phyloP scores from a whole-genome alignment of 1,140 invertebrate genomes.

The Bombyx mandarina region DNA sequence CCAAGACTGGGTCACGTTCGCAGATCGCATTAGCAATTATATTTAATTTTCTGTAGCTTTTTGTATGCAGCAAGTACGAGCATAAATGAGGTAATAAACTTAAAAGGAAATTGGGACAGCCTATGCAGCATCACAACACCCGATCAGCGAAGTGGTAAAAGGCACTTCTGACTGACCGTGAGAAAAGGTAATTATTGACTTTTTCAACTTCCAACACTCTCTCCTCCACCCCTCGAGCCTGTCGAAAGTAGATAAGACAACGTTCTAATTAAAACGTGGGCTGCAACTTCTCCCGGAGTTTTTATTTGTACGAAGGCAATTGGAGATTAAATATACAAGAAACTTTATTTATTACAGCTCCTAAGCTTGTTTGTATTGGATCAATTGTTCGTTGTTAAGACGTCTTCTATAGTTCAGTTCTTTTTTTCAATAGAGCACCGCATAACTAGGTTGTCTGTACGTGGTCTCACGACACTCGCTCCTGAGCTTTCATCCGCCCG shows the following conservation, averaged over 20 bases:
- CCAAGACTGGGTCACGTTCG: no score
- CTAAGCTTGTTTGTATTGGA: no score
- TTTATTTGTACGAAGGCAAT: conserved; percentile 17
- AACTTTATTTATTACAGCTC: not conserved
- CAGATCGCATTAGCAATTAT: no score
- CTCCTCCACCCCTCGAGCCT: conserved; percentile 18
- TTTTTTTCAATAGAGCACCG: no score
- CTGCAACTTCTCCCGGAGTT: conserved; percentile 19
- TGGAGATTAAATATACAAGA: conserved; percentile 2
- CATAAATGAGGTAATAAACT: no score
- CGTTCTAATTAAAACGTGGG: conserved; percentile 36
- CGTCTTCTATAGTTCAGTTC: no score
- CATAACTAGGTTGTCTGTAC: no score
- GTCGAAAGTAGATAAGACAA: conserved; percentile 34
- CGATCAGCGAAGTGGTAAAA: conserved; percentile 21
- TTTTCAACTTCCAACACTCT: conserved; percentile 26
- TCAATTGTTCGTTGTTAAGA: no score
- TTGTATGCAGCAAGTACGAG: no score
- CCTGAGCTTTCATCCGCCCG: no score
- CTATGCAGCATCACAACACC: conserved; percentile 3
- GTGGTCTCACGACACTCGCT: no score
- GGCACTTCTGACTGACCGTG: conserved; percentile 38
- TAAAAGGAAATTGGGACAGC: not conserved
- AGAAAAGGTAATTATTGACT: conserved; percentile 49
- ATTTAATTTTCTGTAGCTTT: no score